A percentile compares a stretch with the other conserved stretches of the same genome.
These are phyloP conservation scores for Pteronotus mesoamericanus DNA, from an alignment of 2,797 vertebrate species.

Conservation along the genomic window DNA sequence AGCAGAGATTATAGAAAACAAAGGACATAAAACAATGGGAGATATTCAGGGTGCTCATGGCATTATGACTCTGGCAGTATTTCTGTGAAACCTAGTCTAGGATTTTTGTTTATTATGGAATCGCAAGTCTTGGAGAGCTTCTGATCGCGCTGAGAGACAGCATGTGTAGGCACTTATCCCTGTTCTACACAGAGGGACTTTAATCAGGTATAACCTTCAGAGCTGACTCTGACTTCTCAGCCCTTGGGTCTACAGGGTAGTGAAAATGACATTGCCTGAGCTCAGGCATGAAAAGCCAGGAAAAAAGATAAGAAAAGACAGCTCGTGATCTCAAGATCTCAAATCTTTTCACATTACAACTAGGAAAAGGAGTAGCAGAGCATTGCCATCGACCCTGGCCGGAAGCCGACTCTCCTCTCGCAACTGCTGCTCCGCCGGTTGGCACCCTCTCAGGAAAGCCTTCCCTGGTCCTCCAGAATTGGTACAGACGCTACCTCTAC, in stretches of 20 bases:
- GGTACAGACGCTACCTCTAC: background rate
- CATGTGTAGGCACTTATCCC: background rate
- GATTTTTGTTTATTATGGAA: background rate
- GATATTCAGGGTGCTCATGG: background rate
- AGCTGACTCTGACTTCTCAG: background rate
- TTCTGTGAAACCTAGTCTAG: background rate
- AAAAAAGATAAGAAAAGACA: background rate
- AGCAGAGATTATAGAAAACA: background rate
- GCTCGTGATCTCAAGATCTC: background rate
- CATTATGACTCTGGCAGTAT: background rate
- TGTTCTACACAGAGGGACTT: background rate
- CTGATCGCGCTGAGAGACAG: background rate
- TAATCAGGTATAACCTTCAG: background rate
- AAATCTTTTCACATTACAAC: background rate
- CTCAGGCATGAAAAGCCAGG: background rate
- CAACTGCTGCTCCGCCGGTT: background rate
- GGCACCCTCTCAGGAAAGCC: background rate
- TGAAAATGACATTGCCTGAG: background rate
- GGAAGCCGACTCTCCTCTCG: background rate
- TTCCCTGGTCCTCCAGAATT: background rate
- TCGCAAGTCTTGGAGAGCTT: background rate
- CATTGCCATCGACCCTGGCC: background rate
- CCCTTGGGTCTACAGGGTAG: background rate
- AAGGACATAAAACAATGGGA: background rate
- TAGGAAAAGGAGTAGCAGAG: background rate